A percentile compares a stretch with the other conserved stretches of the same genome.
These are phyloP conservation scores for Portunus trituberculatus DNA, from an alignment of 1,140 invertebrate species.

Conservation along the genomic window DNA sequence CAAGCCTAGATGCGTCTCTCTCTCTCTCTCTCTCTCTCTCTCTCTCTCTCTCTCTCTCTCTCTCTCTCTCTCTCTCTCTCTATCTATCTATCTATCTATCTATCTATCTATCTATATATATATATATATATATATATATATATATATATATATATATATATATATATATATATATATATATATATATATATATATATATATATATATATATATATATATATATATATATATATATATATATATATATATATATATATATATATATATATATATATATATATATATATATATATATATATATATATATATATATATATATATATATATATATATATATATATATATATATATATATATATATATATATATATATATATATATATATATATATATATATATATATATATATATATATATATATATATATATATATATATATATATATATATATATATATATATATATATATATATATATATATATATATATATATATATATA, in stretches of 20 bases:
- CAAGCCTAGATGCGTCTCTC: not conserved
- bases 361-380: conserved; percentile 36
- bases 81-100: too few species aligned
- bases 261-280: conserved; percentile 39
- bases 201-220: conserved; percentile 42
- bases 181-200: conserved; percentile 47
- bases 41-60: too few species aligned
- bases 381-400: conserved; percentile 39
- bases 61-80: not conserved
- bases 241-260: not conserved
- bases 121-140: conserved; percentile 51
- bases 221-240: not conserved
- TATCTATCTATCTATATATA: too few species aligned
- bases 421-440: not conserved
- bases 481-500: conserved; percentile 51
- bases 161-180: conserved; percentile 44
- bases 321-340: conserved; percentile 51
- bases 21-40: too few species aligned
- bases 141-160: conserved; percentile 51
- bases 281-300: conserved; percentile 46
- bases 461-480: conserved; percentile 51
- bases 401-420: conserved; percentile 51
- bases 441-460: conserved; percentile 39
- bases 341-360: conserved; percentile 51
- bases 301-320: conserved; percentile 35